Percentiles rank a stretch among this genome's conserved stretches.
Evolutionary conservation across 2,113 vertebrate genomes (phyloP).

Genomic region (Neolamprologus tretocephalus): DNA sequence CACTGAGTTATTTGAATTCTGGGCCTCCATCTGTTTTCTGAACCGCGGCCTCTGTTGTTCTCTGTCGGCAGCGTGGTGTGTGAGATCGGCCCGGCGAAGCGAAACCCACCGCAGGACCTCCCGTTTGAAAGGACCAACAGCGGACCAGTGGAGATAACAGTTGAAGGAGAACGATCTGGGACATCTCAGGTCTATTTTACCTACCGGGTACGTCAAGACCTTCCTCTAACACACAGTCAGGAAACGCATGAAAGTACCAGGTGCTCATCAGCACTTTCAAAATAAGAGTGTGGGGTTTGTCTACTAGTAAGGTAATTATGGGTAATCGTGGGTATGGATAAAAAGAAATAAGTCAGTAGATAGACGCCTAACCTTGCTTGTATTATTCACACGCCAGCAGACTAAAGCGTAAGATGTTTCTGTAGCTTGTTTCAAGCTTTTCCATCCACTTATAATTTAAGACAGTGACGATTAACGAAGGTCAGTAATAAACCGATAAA

Average conservation of each 20-base stretch:
- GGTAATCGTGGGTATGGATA: background rate
- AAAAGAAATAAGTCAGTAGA: background rate
- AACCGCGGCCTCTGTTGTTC: background rate
- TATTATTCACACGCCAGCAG: background rate
- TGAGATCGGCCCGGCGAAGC: conserved; percentile 51
- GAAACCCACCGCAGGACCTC: background rate
- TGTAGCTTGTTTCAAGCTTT: background rate
- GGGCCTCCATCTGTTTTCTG: background rate
- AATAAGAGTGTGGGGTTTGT: background rate
- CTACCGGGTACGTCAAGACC: conserved; percentile 60
- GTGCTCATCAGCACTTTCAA: background rate
- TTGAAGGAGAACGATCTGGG: conserved; percentile 44
- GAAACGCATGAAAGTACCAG: background rate
- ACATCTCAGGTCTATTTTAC: conserved; percentile 54
- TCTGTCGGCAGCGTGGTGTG: conserved; percentile 68
- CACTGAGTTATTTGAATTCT: background rate
- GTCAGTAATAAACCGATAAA: background rate
- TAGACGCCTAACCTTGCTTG: background rate
- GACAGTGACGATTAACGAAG: background rate
- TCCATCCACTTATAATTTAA: background rate
- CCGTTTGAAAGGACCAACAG: background rate
- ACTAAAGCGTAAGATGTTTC: background rate
- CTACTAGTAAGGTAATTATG: background rate
- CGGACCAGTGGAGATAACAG: conserved; percentile 52
- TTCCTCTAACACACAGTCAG: background rate